phyloP scores from a whole-genome alignment of 2,113 vertebrate genomes.

The human region DNA sequence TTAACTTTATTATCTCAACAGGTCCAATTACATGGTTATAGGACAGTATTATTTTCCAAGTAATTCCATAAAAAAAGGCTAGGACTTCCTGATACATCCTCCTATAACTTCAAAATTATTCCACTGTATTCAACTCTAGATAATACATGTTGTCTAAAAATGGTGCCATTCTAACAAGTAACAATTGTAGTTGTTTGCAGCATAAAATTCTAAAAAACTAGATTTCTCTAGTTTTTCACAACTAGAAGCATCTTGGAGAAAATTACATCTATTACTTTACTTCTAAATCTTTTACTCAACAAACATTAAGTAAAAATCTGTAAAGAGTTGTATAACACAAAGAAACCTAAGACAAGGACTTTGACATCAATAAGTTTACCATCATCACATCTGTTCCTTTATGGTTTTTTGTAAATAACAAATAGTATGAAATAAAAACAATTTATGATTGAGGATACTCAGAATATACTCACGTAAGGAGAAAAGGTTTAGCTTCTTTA shows the following conservation, averaged over 20 bases:
- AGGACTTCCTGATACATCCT: neutral
- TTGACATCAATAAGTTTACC: neutral
- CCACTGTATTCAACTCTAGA: neutral
- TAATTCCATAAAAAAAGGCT: neutral
- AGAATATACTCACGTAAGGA: neutral
- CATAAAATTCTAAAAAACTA: constrained; percentile 1
- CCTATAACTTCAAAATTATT: neutral
- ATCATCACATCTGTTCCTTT: neutral
- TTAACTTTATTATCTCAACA: neutral
- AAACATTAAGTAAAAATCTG: neutral
- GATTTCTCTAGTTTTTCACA: neutral
- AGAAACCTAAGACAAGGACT: neutral
- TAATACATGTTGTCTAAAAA: neutral
- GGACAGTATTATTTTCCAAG: neutral
- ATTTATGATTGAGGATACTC: neutral
- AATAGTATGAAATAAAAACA: neutral
- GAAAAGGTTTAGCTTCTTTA: neutral
- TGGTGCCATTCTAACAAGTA: neutral
- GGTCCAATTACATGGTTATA: neutral
- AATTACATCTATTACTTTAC: neutral
- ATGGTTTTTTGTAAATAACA: neutral
- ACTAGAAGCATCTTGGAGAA: neutral
- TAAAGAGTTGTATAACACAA: neutral
- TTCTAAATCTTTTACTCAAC: neutral
- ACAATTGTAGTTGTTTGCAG: neutral